Evolutionary conservation across 1,140 invertebrate genomes (phyloP).

Genomic region (Drosophila kurseongensis): DNA sequence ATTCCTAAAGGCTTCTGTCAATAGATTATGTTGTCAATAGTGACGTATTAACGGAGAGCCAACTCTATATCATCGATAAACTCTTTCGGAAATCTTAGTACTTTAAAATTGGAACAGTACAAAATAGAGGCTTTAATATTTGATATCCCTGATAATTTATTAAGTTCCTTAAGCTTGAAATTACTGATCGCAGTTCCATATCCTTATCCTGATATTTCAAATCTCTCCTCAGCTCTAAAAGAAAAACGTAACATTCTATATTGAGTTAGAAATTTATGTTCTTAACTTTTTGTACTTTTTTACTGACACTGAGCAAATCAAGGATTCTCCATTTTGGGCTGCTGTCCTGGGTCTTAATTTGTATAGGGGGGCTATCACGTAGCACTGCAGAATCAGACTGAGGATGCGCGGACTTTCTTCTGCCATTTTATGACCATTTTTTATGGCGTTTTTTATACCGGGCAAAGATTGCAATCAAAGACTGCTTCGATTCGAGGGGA

Average conservation of each 20-base stretch:
- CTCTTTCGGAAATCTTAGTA: too few relatives aligned
- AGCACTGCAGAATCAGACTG: conserved; percentile 34
- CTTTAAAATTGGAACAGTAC: too few relatives aligned
- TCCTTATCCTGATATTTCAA: too few relatives aligned
- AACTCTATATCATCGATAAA: too few relatives aligned
- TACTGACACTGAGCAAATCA: conserved; percentile 10
- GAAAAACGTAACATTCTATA: neutral
- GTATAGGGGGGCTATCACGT: conserved; percentile 34
- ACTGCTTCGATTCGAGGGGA: conserved; percentile 33
- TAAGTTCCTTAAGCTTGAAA: too few relatives aligned
- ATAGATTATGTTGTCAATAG: too few relatives aligned
- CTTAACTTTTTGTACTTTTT: neutral
- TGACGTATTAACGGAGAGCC: too few relatives aligned
- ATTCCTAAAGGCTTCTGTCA: too few relatives aligned
- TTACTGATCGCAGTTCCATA: too few relatives aligned
- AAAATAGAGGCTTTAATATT: too few relatives aligned
- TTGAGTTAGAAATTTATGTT: neutral
- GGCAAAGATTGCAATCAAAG: conserved; percentile 49
- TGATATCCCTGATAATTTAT: too few relatives aligned
- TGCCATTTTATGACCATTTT: conserved; percentile 45
- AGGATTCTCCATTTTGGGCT: conserved; percentile 16
- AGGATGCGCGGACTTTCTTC: conserved; percentile 14
- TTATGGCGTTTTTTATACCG: conserved; percentile 20
- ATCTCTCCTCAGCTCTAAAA: too few relatives aligned
- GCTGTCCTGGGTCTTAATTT: conserved; percentile 1